phyloP scores from a whole-genome alignment of 2,113 vertebrate species.

The Guaruba guarouba region DNA sequence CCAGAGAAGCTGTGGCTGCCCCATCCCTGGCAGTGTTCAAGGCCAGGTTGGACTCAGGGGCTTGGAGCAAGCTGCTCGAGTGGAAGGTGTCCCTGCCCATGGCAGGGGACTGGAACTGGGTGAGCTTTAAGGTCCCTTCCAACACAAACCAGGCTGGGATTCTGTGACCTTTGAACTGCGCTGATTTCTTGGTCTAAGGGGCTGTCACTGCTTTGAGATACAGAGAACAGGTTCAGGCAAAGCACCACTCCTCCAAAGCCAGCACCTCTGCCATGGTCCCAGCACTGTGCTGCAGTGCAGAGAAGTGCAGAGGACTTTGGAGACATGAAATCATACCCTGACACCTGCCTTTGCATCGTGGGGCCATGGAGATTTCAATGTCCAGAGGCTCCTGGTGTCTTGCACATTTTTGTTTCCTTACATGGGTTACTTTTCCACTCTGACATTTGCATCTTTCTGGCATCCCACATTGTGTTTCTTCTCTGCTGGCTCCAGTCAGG shows the following conservation, averaged over 20 bases:
- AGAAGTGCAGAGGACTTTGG: background rate
- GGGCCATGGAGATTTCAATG: background rate
- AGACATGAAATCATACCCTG: no score
- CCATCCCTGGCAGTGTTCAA: background rate
- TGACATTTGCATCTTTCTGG: background rate
- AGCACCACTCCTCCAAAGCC: no score
- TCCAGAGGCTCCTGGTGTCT: background rate
- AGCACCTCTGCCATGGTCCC: no score
- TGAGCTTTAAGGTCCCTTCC: background rate
- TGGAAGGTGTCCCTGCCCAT: background rate
- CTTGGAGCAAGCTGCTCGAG: background rate
- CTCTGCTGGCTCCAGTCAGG: background rate
- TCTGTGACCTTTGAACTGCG: background rate
- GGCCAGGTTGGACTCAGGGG: background rate
- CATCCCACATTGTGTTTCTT: background rate
- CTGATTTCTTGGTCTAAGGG: background rate
- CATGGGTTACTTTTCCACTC: background rate
- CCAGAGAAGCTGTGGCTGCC: no score
- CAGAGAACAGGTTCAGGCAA: background rate
- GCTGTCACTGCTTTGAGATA: background rate
- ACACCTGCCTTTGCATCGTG: background rate
- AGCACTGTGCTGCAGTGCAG: background rate
- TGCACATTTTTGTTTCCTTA: background rate
- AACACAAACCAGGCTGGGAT: background rate
- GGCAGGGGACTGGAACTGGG: rapidly evolving